Percentiles rank a stretch among this genome's conserved stretches.
phyloP scores from a whole-genome alignment of 2,113 vertebrate species.

The Charina bottae region DNA sequence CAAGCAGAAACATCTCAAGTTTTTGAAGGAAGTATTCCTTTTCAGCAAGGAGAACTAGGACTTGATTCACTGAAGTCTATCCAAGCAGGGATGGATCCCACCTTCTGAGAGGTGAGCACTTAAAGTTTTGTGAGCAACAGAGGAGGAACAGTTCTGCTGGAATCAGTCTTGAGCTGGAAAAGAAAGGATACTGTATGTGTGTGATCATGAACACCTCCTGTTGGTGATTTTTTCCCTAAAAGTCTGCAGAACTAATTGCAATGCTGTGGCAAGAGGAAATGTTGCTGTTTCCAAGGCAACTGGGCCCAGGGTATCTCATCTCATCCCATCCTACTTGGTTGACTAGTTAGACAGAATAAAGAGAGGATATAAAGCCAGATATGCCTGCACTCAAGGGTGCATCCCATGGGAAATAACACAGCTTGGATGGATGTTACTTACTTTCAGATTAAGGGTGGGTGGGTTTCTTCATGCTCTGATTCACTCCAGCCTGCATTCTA shows the following conservation, averaged over 20 bases:
- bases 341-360: not conserved
- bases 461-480: not conserved
- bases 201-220: not conserved
- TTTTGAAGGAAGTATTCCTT: not conserved
- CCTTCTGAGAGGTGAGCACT: slow-evolving; percentile 14
- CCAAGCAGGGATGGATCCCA: not conserved
- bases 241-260: not conserved
- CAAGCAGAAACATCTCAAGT: not conserved
- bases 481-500: not conserved
- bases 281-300: not conserved
- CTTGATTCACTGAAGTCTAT: not conserved
- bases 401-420: not conserved
- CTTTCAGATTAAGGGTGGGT: not conserved
- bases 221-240: not conserved
- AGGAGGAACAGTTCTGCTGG: not conserved
- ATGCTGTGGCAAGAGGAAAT: not conserved
- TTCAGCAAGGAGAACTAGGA: not conserved
- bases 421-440: not conserved
- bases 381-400: not conserved
- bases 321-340: not conserved
- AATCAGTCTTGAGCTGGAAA: not conserved
- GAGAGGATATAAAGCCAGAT: not conserved
- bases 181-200: not conserved
- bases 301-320: not conserved
- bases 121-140: too few species aligned